Evolutionary conservation across 2,797 vertebrate species (phyloP).

Genomic region (Anabas testudineus): DNA sequence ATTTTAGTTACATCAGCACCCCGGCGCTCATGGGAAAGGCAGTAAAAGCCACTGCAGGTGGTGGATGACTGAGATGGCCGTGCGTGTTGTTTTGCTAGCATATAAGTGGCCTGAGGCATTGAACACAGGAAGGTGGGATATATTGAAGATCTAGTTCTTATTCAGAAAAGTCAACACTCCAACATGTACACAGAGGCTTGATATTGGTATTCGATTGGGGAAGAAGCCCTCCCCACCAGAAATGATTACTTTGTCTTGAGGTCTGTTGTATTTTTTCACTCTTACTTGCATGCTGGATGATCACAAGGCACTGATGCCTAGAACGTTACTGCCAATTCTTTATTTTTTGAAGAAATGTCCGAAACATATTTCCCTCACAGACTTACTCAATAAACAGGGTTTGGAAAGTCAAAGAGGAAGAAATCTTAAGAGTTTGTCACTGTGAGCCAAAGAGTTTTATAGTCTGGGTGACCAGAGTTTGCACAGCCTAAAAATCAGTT

Average conservation of each 20-base stretch:
- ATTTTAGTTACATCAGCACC: slow-evolving; percentile 50
- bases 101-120: slow-evolving; percentile 58
- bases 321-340: slow-evolving; percentile 24
- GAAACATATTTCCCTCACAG: slow-evolving; percentile 7
- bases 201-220: slow-evolving; percentile 53
- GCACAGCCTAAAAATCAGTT: slow-evolving; percentile 18
- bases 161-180: slow-evolving; percentile 41
- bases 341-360: background rate
- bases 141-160: slow-evolving; percentile 61
- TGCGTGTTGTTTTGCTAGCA: slow-evolving; percentile 56
- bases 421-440: slow-evolving; percentile 3
- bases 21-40: slow-evolving; percentile 36
- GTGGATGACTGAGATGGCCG: slow-evolving; percentile 45
- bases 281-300: slow-evolving; percentile 9
- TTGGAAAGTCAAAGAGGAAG: slow-evolving; percentile 14
- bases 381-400: slow-evolving; percentile 7
- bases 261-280: slow-evolving; percentile 6
- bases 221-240: slow-evolving; percentile 33
- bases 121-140: slow-evolving; percentile 33
- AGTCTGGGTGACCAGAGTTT: slow-evolving; percentile 6
- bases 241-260: slow-evolving; percentile 41
- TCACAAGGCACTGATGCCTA: slow-evolving; percentile 19
- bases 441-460: slow-evolving; percentile 6
- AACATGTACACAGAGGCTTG: slow-evolving; percentile 38
- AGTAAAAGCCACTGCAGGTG: slow-evolving; percentile 57